Conservation (phyloP, 2,797 vertebrate genomes). For the Odontamblyopus rebecca region DNA sequence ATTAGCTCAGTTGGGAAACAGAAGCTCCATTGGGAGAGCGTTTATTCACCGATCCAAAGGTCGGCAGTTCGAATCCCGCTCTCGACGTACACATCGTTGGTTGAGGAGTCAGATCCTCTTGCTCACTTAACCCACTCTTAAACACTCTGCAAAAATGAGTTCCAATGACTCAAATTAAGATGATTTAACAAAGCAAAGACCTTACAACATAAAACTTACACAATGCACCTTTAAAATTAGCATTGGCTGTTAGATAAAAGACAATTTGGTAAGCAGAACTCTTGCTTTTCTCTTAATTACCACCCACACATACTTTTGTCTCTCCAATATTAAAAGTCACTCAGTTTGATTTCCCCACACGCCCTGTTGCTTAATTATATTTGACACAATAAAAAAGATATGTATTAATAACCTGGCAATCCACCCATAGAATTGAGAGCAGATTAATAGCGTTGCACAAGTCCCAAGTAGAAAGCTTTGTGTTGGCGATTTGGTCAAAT, state of each 20-base stretch:
- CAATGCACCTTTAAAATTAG: background rate
- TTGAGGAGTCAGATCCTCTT: no score
- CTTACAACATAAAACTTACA: no score
- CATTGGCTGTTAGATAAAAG: background rate
- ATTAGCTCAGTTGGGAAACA: no score
- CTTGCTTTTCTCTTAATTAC: slow-evolving; percentile 4
- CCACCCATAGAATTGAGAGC: slow-evolving; percentile 24
- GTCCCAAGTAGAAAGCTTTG: slow-evolving; percentile 11
- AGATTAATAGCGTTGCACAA: slow-evolving; percentile 26
- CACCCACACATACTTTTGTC: background rate
- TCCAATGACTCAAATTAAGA: no score
- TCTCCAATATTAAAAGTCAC: background rate
- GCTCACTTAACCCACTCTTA: no score
- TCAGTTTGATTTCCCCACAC: slow-evolving; percentile 22
- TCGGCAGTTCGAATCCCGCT: no score
- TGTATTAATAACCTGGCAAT: slow-evolving; percentile 32
- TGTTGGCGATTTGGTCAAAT: slow-evolving; percentile 28
- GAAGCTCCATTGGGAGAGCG: no score
- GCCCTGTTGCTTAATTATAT: slow-evolving; percentile 23
- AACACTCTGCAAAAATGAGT: no score
- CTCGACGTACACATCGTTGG: no score
- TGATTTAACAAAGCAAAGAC: no score
- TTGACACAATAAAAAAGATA: slow-evolving; percentile 24
- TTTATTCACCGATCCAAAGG: no score
- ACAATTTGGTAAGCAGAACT: background rate